Evolutionary conservation across 2,113 vertebrate species (phyloP).

Genomic region (Urocolius indicus): DNA sequence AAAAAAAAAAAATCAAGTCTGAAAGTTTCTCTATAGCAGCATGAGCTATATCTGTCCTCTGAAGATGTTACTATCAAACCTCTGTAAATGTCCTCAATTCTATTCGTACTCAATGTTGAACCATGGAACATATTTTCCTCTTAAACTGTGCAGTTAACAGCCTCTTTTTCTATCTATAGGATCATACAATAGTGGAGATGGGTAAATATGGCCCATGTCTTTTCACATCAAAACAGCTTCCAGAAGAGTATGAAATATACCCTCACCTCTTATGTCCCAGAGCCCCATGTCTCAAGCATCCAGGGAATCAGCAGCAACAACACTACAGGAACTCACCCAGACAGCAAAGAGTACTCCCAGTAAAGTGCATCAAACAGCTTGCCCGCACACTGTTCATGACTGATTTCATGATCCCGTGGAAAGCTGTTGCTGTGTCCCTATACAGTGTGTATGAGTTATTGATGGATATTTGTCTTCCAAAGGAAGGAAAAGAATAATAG

Average conservation of each 20-base stretch:
- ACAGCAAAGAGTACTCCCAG: background rate
- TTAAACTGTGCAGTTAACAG: background rate
- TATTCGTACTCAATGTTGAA: background rate
- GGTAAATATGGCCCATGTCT: background rate
- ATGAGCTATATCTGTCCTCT: background rate
- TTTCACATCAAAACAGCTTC: background rate
- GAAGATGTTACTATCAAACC: background rate
- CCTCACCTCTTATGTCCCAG: background rate
- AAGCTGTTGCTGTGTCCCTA: background rate
- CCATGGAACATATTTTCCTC: background rate
- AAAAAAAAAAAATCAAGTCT: background rate
- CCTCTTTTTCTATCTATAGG: background rate
- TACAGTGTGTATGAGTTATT: background rate
- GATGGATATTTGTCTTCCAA: background rate
- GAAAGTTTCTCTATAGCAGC: background rate
- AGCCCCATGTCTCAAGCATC: fast-evolving
- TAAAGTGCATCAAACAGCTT: background rate
- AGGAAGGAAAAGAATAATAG: background rate
- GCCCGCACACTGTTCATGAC: background rate
- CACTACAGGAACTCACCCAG: background rate
- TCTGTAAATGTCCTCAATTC: background rate
- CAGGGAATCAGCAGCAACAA: background rate
- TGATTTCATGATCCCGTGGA: background rate
- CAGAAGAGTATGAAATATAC: background rate
- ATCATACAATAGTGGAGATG: background rate